Evolutionary conservation across 1,140 invertebrate species (phyloP).

Genomic region (Leptopilina boulardi): DNA sequence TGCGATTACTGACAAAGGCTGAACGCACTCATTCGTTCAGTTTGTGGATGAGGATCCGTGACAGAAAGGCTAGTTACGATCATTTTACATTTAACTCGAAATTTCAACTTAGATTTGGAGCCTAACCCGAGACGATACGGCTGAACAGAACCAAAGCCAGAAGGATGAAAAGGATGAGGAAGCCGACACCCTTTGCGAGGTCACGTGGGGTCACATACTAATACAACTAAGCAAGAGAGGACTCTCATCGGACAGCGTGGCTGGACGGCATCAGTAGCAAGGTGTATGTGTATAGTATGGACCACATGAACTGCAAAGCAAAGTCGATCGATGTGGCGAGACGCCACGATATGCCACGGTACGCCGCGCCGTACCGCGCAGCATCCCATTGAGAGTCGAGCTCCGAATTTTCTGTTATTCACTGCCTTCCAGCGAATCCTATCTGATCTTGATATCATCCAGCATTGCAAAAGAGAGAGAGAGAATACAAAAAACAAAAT

Average conservation of each 20-base stretch:
- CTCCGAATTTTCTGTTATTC: conserved; percentile 68
- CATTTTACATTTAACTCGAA: conserved; percentile 34
- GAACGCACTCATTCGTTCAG: conserved; percentile 59
- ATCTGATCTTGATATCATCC: conserved; percentile 53
- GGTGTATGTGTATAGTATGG: not conserved
- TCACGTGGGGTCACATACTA: conserved; percentile 70
- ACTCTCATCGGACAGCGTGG: conserved; percentile 43
- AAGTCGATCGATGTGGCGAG: conserved; percentile 74
- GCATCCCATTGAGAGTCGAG: conserved; percentile 55
- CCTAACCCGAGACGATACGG: not conserved
- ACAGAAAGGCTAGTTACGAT: conserved; percentile 44
- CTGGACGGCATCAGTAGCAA: conserved; percentile 30
- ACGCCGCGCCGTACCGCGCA: not conserved
- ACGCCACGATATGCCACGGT: conserved; percentile 56
- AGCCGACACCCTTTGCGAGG: conserved; percentile 71
- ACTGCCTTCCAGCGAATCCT: conserved; percentile 53
- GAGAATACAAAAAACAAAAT: conserved; percentile 39
- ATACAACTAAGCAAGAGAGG: not conserved
- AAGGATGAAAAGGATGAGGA: conserved; percentile 65
- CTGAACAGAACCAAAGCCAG: conserved; percentile 34
- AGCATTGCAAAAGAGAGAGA: conserved; percentile 50
- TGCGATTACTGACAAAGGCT: conserved; percentile 39
- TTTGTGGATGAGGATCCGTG: conserved; percentile 49
- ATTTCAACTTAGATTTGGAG: conserved; percentile 11
- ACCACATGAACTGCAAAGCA: not conserved